These are phyloP conservation scores for Ivindomyrus marchei DNA, from an alignment of 2,113 vertebrate genomes.

Conservation along the genomic window DNA sequence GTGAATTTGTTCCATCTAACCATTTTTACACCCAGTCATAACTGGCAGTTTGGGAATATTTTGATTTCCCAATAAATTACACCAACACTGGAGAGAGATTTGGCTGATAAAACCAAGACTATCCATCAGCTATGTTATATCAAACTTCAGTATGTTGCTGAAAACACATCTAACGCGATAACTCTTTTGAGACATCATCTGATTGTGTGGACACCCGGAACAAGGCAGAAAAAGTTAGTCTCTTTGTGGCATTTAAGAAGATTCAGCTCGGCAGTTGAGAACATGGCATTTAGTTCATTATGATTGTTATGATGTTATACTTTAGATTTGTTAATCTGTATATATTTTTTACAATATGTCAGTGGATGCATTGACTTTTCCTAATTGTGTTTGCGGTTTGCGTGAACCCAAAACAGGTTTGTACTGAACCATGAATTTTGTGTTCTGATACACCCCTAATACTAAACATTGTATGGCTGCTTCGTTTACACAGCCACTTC, in stretches of 20 bases:
- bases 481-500: not conserved
- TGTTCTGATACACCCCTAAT: not conserved
- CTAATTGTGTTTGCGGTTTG: not conserved
- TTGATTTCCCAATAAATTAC: not conserved
- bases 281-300: not conserved
- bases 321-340: not conserved
- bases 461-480: not conserved
- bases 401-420: not conserved
- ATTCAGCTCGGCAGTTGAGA: not conserved
- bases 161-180: too few species aligned
- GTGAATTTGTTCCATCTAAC: not conserved
- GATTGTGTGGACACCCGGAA: too few species aligned
- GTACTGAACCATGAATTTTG: not conserved
- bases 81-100: not conserved
- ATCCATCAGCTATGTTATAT: too few species aligned
- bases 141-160: too few species aligned
- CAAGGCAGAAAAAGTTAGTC: not conserved
- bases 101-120: not conserved
- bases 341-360: not conserved
- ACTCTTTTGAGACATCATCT: too few species aligned
- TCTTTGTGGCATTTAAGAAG: too few species aligned
- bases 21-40: not conserved
- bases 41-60: not conserved
- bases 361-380: not conserved
- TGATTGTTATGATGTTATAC: not conserved